Conservation (phyloP, 2,888 invertebrate species). For the Lumbricus terrestris region DNA sequence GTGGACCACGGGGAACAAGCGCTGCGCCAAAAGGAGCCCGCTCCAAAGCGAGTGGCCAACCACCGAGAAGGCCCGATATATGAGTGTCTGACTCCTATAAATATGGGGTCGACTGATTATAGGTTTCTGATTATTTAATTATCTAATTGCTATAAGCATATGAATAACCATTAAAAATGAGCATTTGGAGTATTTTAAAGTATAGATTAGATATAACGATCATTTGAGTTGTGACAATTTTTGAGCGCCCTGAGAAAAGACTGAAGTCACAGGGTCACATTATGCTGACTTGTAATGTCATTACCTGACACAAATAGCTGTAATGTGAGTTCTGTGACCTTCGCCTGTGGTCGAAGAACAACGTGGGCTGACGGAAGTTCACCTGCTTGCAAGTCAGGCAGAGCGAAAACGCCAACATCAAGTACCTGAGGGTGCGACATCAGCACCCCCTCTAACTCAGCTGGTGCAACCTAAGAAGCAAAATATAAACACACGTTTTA, state of each 20-base stretch:
- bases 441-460: slow-evolving; percentile 26
- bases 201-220: too few relatives aligned
- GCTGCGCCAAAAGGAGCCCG: too few relatives aligned
- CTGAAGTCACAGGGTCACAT: neutral
- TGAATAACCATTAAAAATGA: too few relatives aligned
- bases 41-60: too few relatives aligned
- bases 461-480: slow-evolving; percentile 26
- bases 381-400: slow-evolving; percentile 9
- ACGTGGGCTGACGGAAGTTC: slow-evolving; percentile 29
- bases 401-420: slow-evolving; percentile 25
- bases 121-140: too few relatives aligned
- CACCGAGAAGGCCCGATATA: too few relatives aligned
- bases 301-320: neutral
- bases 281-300: neutral
- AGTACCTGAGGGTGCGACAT: slow-evolving; percentile 20
- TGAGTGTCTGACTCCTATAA: too few relatives aligned
- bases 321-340: neutral
- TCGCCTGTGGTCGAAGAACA: slow-evolving; percentile 8
- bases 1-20: too few relatives aligned
- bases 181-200: too few relatives aligned
- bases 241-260: neutral
- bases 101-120: too few relatives aligned
- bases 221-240: neutral
- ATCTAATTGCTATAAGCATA: too few relatives aligned
- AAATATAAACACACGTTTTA: neutral